Base-by-base conservation (phyloP, 2,888 invertebrate species). In the Lepidochitona cinerea region DNA sequence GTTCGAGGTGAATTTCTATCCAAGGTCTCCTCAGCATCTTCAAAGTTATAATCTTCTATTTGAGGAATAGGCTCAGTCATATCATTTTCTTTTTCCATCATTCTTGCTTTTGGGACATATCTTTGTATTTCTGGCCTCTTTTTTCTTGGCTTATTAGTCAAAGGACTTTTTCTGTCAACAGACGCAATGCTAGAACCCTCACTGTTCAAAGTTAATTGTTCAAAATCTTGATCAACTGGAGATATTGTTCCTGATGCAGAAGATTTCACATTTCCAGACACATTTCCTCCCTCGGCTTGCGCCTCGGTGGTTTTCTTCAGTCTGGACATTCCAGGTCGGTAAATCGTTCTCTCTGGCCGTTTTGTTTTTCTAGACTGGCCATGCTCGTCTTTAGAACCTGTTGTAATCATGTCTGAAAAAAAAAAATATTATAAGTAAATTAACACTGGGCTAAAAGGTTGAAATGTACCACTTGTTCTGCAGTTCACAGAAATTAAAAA, bases 71-170 rank as follows among this genome's bases (percentile, higher is more conserved):
- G n/a, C n/a, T n/a, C n/a, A n/a, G n/a, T n/a, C n/a, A n/a, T n/a
- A 33, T 78, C 79, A 32, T 73, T 53, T 72, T 81, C 76, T 4
- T 77, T 75, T 65, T 85, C 84, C 26, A 80, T 68, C 4, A 84
- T 69, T 26, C 81, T 79, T 0, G 80, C 85, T 73, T 82, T 85
- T 3, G 87, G 87, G 18, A 87, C 81, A 79, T 87, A 87, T 35
- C 83, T 80, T 69, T 81, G 84, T 23, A 87, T 83, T 64, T 85
- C 85, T 4, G 87, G 87, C 33, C 14, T 23, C 32, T 35, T 65
- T 69, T 35, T 70, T 75, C 23, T 12, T 70, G 33, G 67, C 66
- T 37, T 70, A 26, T n/a, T n/a, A n/a, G 35, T 72, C 71, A 7
- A 37, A 52, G 54, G 73, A 71, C 23, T 74, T 72, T 74, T 64